Conservation (phyloP, 1,140 invertebrate species). For the Armadillidium nasatum region DNA sequence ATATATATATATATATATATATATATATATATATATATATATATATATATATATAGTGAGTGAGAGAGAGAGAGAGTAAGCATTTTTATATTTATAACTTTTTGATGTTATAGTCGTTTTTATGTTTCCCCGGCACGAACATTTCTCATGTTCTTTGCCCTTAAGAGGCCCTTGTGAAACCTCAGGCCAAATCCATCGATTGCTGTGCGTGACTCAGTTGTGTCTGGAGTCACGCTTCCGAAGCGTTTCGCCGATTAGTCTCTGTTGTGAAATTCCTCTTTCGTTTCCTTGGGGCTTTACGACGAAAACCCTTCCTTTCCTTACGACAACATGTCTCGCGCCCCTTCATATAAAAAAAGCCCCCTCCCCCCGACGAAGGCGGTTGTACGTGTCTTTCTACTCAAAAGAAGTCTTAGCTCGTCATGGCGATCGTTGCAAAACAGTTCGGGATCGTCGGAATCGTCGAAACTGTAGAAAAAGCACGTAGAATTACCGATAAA, state of each 20-base stretch:
- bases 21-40: conserved; percentile 1
- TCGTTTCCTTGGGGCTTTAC: too few relatives aligned
- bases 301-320: not conserved
- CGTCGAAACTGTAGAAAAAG: too few relatives aligned
- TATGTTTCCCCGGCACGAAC: not conserved
- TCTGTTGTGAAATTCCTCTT: not conserved
- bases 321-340: not conserved
- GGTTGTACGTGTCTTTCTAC: not conserved
- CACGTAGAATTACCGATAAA: too few relatives aligned
- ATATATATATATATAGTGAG: too few relatives aligned
- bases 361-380: too few relatives aligned
- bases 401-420: not conserved
- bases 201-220: not conserved
- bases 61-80: too few relatives aligned
- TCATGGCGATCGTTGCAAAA: too few relatives aligned
- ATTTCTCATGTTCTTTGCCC: not conserved
- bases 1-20: conserved; percentile 6
- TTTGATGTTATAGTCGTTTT: not conserved
- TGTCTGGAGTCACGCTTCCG: not conserved
- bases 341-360: not conserved
- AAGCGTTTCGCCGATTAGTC: not conserved
- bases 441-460: too few relatives aligned
- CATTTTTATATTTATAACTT: not conserved
- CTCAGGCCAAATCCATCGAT: not conserved
- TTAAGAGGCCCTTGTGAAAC: not conserved